Base-by-base conservation (phyloP, 2,113 vertebrate species). In the Rhinogobius similis region DNA sequence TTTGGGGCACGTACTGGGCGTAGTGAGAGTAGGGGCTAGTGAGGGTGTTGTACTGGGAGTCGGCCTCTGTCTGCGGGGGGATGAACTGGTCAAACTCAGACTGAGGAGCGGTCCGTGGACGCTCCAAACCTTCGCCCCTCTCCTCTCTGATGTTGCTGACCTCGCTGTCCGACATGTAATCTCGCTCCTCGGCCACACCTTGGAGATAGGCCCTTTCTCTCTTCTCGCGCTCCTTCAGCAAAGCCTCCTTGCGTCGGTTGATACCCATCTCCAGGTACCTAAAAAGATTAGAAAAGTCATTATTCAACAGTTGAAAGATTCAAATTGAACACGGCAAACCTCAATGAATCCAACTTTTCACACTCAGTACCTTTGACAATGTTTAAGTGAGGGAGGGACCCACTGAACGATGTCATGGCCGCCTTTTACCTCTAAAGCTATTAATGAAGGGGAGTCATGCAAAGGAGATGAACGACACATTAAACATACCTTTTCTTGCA, bases 151-250 rank as follows among this genome's bases (percentile, higher is more conserved):
- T 93, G 85, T 94, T 97, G 89, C 94, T 96, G 83, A 99, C 96
- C 90, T 99, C 98, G 82, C 98, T 99, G 83, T 99, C 98, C 62
- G 98, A 99, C 97, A 99, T 98, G 78, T 99, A 99, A 87, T 99
- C 98, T 10, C 98, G 93, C 79, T 99, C 98, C 84, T 99, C 98
- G 5, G 98, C 98, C 81, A 99, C 98, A 29, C 98, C 97, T 82
- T 99, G 98, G 61, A 99, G 94, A 89, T 99, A 99, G 39, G 96
- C 98, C 70, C 98, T 90, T 70, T 99, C 98, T 73, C 97, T 93
- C 86, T 99, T 99, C 88, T 99, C 98, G 81, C 98, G 93, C 81
- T 99, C 98, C 82, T 99, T 98, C 58, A 99, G 86, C 41, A 99
- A 88, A n/a, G 94, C 98, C 75, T 99, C 98, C 89, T 99, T 99